Conservation (phyloP, 2,888 invertebrate species). For the Caenorhabditis afra region DNA sequence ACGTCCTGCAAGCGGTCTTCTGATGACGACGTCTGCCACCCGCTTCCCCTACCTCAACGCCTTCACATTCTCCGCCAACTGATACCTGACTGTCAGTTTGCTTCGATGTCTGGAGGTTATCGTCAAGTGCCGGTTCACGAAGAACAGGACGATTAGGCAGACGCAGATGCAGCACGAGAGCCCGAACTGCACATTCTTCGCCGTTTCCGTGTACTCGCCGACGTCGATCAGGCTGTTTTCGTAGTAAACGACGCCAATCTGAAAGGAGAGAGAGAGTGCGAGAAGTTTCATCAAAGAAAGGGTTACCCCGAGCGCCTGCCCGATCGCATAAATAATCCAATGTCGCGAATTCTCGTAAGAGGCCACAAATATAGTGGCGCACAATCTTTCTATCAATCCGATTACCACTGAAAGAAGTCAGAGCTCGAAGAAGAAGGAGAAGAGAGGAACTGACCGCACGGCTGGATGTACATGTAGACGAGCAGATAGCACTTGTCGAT, state of each 20-base stretch:
- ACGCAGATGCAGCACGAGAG: slow-evolving; percentile 46
- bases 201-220: slow-evolving; percentile 37
- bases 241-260: slow-evolving; percentile 39
- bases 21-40: background rate
- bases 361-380: slow-evolving; percentile 57
- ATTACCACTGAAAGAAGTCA: slow-evolving; percentile 54
- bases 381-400: slow-evolving; percentile 57
- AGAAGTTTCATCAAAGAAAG: too few species aligned
- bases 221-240: slow-evolving; percentile 19
- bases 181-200: slow-evolving; percentile 48
- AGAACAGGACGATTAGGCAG: slow-evolving; percentile 41
- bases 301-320: slow-evolving; percentile 41
- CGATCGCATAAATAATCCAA: slow-evolving; percentile 51
- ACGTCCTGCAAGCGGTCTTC: slow-evolving; percentile 39
- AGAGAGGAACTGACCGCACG: slow-evolving; percentile 44
- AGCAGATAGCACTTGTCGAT: slow-evolving; percentile 44
- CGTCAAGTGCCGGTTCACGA: slow-evolving; percentile 56
- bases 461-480: slow-evolving; percentile 61
- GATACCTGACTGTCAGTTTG: slow-evolving; percentile 52
- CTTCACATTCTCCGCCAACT: slow-evolving; percentile 57
- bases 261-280: background rate
- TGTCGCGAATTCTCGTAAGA: slow-evolving; percentile 56
- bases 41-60: slow-evolving; percentile 38
- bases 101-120: slow-evolving; percentile 42
- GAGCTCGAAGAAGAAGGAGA: background rate